A percentile compares a stretch with the other conserved stretches of the same genome.
These are phyloP conservation scores for Pao palembangensis DNA, from an alignment of 2,113 vertebrate species.

Conservation along the genomic window DNA sequence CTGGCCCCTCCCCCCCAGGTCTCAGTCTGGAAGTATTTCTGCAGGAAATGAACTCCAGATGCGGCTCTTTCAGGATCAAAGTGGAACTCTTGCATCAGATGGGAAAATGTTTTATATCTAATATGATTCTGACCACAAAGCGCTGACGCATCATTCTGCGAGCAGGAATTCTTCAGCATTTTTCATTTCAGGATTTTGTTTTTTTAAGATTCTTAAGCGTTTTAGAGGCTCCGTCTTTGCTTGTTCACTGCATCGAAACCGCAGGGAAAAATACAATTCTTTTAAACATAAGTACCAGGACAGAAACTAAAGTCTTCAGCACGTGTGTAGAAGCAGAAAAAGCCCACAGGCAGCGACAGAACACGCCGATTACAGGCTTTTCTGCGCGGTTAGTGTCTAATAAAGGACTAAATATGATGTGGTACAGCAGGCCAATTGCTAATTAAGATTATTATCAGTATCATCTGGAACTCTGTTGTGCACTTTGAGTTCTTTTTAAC, in stretches of 20 bases:
- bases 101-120: slow-evolving; percentile 50
- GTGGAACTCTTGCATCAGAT: slow-evolving; percentile 22
- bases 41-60: not conserved
- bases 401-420: slow-evolving; percentile 7
- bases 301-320: too few relatives aligned
- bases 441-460: not conserved
- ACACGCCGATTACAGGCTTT: not conserved
- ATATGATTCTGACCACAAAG: slow-evolving; percentile 53
- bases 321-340: not conserved
- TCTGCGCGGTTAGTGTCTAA: not conserved
- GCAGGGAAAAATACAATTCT: not conserved
- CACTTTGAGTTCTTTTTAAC: too few relatives aligned
- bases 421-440: not conserved
- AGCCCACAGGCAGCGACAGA: not conserved
- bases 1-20: not conserved
- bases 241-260: too few relatives aligned
- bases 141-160: slow-evolving; percentile 46
- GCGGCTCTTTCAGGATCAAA: slow-evolving; percentile 7
- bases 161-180: not conserved
- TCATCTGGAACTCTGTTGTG: too few relatives aligned
- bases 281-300: not conserved
- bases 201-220: too few relatives aligned
- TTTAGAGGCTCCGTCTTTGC: not conserved
- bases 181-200: too few relatives aligned
- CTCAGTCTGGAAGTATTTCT: not conserved